Percentiles rank a stretch among this genome's conserved stretches.
These are phyloP conservation scores for Caenorhabditis parvicauda DNA, from an alignment of 2,888 invertebrate genomes.

Conservation along the genomic window DNA sequence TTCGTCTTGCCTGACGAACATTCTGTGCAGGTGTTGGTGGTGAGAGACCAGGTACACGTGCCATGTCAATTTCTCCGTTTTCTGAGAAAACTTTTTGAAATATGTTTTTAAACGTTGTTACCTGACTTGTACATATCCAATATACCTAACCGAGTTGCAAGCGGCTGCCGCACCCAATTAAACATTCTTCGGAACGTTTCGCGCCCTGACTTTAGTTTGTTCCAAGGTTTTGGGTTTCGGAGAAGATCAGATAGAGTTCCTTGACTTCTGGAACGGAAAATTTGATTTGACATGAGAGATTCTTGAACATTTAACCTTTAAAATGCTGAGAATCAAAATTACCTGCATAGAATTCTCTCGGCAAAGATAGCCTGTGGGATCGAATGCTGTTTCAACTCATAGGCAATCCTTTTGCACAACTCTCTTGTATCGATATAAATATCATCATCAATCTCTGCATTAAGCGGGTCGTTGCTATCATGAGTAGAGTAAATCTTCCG, in stretches of 20 bases:
- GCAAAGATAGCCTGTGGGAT: slow-evolving; percentile 84
- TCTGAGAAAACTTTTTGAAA: neutral
- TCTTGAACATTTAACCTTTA: neutral
- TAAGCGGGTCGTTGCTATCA: slow-evolving; percentile 55
- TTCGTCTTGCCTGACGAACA: slow-evolving; percentile 42
- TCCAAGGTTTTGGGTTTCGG: slow-evolving; percentile 63
- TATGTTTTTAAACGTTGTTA: neutral
- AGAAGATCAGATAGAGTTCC: slow-evolving; percentile 62
- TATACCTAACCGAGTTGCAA: slow-evolving; percentile 52
- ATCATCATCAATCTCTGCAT: slow-evolving; percentile 61
- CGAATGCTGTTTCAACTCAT: slow-evolving; percentile 77
- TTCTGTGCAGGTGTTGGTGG: slow-evolving; percentile 61
- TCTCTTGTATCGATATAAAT: slow-evolving; percentile 61
- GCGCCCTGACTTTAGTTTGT: slow-evolving; percentile 62
- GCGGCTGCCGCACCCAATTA: slow-evolving; percentile 60
- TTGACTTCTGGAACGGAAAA: slow-evolving; percentile 52
- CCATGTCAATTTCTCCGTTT: slow-evolving; percentile 12
- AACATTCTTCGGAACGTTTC: slow-evolving; percentile 62
- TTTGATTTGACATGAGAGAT: neutral
- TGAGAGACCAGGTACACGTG: slow-evolving; percentile 37
- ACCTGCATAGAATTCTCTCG: slow-evolving; percentile 55
- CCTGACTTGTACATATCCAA: slow-evolving; percentile 49
- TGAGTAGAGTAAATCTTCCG: slow-evolving; percentile 47
- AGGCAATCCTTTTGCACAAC: slow-evolving; percentile 59
- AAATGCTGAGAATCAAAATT: neutral